Evolutionary conservation across 2,113 vertebrate species (phyloP).

Genomic region (Acrocephalus arundinaceus): DNA sequence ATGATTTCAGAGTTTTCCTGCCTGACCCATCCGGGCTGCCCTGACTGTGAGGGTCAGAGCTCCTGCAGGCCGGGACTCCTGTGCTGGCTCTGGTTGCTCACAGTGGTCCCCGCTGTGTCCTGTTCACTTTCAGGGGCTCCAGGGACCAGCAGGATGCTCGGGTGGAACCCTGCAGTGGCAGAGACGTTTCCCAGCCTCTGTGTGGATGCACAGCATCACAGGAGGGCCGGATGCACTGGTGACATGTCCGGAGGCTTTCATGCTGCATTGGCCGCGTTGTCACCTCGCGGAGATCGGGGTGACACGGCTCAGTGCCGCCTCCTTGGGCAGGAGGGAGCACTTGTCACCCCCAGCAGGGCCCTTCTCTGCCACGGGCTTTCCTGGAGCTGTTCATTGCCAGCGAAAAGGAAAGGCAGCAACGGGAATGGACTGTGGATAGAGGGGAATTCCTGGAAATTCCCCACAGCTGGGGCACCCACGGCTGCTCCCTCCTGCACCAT

Average conservation of each 20-base stretch:
- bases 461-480: neutral
- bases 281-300: neutral
- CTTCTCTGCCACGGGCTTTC: fast-evolving
- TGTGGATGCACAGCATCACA: neutral
- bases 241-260: neutral
- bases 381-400: neutral
- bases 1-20: neutral
- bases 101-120: neutral
- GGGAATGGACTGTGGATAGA: neutral
- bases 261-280: neutral
- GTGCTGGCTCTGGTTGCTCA: neutral
- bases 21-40: neutral
- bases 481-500: neutral
- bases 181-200: neutral
- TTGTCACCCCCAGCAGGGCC: neutral
- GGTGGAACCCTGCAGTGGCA: no score
- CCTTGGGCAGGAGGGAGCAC: neutral
- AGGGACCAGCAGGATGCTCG: fast-evolving
- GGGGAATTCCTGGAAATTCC: neutral
- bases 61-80: neutral
- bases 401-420: neutral
- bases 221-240: neutral
- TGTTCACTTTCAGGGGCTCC: neutral
- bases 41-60: neutral
- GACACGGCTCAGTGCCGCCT: neutral